These are phyloP conservation scores for Sminthopsis crassicaudata DNA, from an alignment of 2,113 vertebrate genomes.

Conservation along the genomic window DNA sequence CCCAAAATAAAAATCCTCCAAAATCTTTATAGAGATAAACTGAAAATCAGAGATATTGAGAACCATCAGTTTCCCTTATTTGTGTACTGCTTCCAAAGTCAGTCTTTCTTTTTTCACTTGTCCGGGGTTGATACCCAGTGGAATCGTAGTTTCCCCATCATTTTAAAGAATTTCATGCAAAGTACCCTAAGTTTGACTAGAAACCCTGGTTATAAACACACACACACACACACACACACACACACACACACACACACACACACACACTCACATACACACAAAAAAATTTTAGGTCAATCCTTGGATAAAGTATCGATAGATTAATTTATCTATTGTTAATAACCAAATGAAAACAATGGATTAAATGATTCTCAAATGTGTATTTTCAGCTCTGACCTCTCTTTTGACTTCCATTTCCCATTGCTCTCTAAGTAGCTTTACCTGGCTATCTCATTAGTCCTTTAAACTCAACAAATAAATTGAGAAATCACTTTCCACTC, in stretches of 20 bases:
- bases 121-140: neutral
- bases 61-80: neutral
- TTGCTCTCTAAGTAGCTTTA: neutral
- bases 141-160: too few relatives aligned
- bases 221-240: too few relatives aligned
- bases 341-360: neutral
- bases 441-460: neutral
- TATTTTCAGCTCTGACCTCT: neutral
- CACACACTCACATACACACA: too few relatives aligned
- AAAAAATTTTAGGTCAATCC: too few relatives aligned
- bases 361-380: neutral
- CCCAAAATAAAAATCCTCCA: neutral
- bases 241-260: too few relatives aligned
- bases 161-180: too few relatives aligned
- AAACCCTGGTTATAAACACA: too few relatives aligned
- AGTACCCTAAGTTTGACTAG: too few relatives aligned
- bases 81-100: neutral
- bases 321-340: too few relatives aligned
- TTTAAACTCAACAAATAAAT: neutral
- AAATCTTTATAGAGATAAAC: neutral
- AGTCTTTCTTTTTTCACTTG: neutral
- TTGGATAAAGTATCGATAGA: too few relatives aligned
- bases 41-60: neutral
- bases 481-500: neutral
- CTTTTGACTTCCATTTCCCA: neutral